These are phyloP conservation scores for Dorcus parallelipipedus DNA, from an alignment of 2,888 invertebrate species.

Conservation along the genomic window DNA sequence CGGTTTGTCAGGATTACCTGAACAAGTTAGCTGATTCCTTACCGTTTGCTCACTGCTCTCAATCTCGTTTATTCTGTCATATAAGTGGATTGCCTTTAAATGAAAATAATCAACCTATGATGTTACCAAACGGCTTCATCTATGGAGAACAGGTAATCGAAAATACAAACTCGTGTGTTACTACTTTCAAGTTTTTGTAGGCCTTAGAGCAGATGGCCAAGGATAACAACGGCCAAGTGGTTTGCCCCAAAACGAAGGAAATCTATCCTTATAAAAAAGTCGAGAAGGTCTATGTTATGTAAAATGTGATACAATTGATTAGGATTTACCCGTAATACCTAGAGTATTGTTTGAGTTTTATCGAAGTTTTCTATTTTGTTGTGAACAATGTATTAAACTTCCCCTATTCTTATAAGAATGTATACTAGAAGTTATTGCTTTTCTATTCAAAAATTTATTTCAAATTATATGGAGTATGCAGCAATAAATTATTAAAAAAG, in stretches of 20 bases:
- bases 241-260: slow-evolving; percentile 93
- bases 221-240: slow-evolving; percentile 86
- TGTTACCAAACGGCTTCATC: slow-evolving; percentile 97
- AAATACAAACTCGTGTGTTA: background rate
- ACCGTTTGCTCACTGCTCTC: slow-evolving; percentile 95
- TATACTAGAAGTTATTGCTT: slow-evolving; percentile 1
- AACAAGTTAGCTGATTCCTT: slow-evolving; percentile 80
- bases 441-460: slow-evolving; percentile 1
- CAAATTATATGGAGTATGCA: background rate
- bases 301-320: slow-evolving; percentile 36
- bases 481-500: slow-evolving; percentile 3
- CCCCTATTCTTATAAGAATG: slow-evolving; percentile 2
- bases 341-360: too few species aligned
- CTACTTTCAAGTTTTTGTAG: slow-evolving; percentile 50
- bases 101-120: slow-evolving; percentile 97
- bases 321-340: too few species aligned
- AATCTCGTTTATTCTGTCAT: slow-evolving; percentile 89
- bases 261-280: slow-evolving; percentile 86
- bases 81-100: slow-evolving; percentile 89
- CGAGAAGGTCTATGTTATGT: slow-evolving; percentile 98
- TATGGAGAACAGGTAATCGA: slow-evolving; percentile 82
- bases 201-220: slow-evolving; percentile 86
- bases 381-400: background rate
- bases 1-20: slow-evolving; percentile 87
- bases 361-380: too few species aligned